Evolutionary conservation across 2,888 invertebrate genomes (phyloP), one percentile per base, ranked within the genome.

Genomic region (Eristalinus sepulchralis): DNA sequence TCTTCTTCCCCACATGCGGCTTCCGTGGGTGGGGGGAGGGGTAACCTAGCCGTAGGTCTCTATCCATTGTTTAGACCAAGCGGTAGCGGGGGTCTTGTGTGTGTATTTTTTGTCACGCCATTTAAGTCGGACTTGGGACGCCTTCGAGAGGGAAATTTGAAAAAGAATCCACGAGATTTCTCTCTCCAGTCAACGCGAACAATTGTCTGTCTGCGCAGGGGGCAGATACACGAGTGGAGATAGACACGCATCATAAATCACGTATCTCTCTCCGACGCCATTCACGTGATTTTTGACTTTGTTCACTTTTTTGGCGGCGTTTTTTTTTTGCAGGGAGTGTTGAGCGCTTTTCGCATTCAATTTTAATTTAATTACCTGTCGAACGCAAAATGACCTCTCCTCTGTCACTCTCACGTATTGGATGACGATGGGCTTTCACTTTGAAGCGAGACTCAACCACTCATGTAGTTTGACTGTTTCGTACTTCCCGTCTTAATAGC

Each of bases 181-280:
- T 82, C 85, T 78, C 63, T 47, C 60, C 70, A 77, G 71, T 55
- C 31, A 60, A 68, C 20, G 36, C 22, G 57, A 5, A 72, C 60
- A 60, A 66, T 70, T 79, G 68, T 84, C 66, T 75, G 72, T 64
- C 22, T 55, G 36, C 5, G n/a, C 39, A 31, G 22, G 31, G 62
- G 31, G 27, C 27, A 2, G 27, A 27, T 27, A 27, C 27, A 27
- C 27, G 27, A 27, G 27, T 27, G 27, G 33, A 34, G 4, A 8
- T 11, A 68, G 34, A 71, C 68, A 75, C 83, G 83, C 73, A 71
- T 79, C 83, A 86, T 86, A 83, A 83, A 86, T 86, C 86, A 83
- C 83, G 83, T 83, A 83, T 60, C 55, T 64, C 24, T 66, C 39
- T 13, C 64, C 31, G 27, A 2, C 5, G 27, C 55, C 33, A 66